These are phyloP conservation scores for Nesoenas mayeri DNA, from an alignment of 2,113 vertebrate genomes.

Conservation along the genomic window DNA sequence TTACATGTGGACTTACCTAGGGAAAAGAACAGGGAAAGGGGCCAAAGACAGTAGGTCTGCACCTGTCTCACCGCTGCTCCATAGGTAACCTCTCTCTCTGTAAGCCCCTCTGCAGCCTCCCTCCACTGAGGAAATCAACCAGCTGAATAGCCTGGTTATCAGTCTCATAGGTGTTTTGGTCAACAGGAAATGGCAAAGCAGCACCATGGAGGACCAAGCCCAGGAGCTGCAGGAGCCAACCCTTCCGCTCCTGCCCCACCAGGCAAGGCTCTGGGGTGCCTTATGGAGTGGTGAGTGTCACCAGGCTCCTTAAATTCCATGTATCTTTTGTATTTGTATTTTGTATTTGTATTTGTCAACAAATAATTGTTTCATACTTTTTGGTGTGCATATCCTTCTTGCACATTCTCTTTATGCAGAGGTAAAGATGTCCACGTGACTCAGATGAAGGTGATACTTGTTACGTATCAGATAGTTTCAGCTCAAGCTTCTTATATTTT, in stretches of 20 bases:
- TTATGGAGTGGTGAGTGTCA: not conserved
- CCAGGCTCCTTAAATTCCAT: not conserved
- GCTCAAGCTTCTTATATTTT: not conserved
- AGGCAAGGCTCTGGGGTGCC: not conserved
- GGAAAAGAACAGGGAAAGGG: not conserved
- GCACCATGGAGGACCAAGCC: not conserved
- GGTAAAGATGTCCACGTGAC: not conserved
- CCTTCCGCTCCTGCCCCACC: not conserved
- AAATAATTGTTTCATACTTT: not conserved
- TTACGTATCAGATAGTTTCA: not conserved
- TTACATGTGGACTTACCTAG: not conserved
- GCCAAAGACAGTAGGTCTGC: not conserved
- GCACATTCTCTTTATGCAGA: not conserved
- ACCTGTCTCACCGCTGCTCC: not conserved
- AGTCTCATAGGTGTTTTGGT: not conserved
- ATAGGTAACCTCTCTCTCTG: not conserved
- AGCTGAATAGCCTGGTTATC: not conserved
- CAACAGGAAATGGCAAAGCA: not conserved
- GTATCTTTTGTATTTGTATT: not conserved
- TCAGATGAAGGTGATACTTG: not conserved
- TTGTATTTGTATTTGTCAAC: not conserved
- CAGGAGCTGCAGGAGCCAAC: not conserved
- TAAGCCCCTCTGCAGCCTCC: not conserved
- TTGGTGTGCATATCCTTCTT: not conserved
- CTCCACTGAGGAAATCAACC: not conserved